Evolutionary conservation across 2,888 invertebrate genomes (phyloP), one percentile per base, ranked within the genome.

Genomic region (Gymnosoma rotundatum): DNA sequence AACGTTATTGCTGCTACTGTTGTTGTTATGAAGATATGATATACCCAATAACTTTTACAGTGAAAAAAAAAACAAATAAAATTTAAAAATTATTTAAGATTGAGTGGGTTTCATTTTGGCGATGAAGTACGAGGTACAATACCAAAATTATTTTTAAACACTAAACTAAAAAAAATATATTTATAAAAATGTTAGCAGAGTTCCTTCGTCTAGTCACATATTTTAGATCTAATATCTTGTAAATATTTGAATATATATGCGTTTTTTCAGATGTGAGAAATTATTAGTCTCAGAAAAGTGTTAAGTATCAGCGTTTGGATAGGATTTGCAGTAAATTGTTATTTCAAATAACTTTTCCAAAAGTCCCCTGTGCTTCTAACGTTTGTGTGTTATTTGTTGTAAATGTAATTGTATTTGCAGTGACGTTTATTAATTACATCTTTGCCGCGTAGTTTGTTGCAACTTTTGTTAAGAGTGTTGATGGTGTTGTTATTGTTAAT

Each of bases 381-480:
- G 14, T 12, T 45, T 45, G 14, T 12, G 45, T 14, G 16, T n/a
- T 16, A 48, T 6, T 48, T 8, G 1, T 14, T 14, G 45, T 6
- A 50, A 50, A 18, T 50, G 50, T 18, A 50, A 38, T 67, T 50
- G 58, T 63, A 25, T 20, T 10, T 10, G 16, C 52, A 0, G 12
- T 14, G 9, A 3, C 18, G 42, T 72, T 21, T 48, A 38, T 69
- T 69, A 56, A 69, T 56, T 56, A 7, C 8, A 10, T n/a, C 25
- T 74, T 8, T 52, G 52, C 48, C 52, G 48, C 32, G 18, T 45
- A 58, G 18, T 67, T 73, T 69, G 32, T 45, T 76, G 66, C 73
- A 66, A 54, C 48, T 78, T 60, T 56, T 83, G 56, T 48, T 83
- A 69, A 58, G 56, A 61, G 69, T 72, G 61, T 48, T 79, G 79